Conservation (phyloP, 2,888 invertebrate species). For the Lasiommata megera region DNA sequence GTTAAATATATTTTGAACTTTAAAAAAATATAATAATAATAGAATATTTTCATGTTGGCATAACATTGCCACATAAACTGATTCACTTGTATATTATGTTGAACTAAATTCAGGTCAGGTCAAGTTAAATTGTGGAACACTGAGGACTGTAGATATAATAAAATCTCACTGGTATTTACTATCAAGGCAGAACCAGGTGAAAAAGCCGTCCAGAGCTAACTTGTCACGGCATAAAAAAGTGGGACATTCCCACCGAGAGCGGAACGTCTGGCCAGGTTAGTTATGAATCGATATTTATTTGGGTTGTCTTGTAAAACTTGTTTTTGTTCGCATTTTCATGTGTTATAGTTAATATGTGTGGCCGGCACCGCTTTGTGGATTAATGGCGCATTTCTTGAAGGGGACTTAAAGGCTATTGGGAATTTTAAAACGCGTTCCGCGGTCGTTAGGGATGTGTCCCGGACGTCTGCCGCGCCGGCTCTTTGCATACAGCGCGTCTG, state of each 20-base stretch:
- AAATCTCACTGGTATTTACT: too few species aligned
- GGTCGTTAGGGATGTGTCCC: constrained; percentile 59
- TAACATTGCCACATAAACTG: too few species aligned
- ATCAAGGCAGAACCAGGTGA: too few species aligned
- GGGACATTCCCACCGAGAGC: not conserved
- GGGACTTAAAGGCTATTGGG: constrained; percentile 36
- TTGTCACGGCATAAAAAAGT: not conserved
- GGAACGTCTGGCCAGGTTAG: not conserved
- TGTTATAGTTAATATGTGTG: constrained; percentile 49
- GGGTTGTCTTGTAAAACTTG: constrained; percentile 53
- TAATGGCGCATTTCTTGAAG: constrained; percentile 49
- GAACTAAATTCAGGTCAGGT: too few species aligned
- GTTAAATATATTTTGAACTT: too few species aligned
- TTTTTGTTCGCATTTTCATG: constrained; percentile 58
- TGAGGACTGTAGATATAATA: too few species aligned
- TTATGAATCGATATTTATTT: constrained; percentile 72
- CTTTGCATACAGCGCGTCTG: constrained; percentile 11
- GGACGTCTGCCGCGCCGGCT: constrained; percentile 35
- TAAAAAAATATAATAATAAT: too few species aligned
- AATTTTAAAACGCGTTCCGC: constrained; percentile 65
- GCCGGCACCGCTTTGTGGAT: constrained; percentile 44
- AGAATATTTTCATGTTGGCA: too few species aligned
- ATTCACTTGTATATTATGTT: too few species aligned
- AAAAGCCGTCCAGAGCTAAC: not conserved
- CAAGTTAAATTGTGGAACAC: too few species aligned